phyloP scores from a whole-genome alignment of 2,797 vertebrate genomes.

The Emydoidea blandingii region DNA sequence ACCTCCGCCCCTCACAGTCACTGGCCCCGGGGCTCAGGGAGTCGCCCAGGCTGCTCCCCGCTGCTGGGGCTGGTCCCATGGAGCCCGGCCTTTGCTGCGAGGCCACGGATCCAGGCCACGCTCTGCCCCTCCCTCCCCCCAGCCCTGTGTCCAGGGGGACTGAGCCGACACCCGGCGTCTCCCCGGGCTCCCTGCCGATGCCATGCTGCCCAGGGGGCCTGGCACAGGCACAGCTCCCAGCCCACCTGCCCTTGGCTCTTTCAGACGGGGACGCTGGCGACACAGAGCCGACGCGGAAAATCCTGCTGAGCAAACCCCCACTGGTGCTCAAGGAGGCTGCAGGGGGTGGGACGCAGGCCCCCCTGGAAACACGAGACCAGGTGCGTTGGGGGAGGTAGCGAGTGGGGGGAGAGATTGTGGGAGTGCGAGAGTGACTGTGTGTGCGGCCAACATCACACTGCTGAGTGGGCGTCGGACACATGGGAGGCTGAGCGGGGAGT shows the following conservation, averaged over 20 bases:
- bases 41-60: not conserved
- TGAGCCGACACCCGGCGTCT: not conserved
- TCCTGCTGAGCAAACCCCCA: constrained; percentile 38
- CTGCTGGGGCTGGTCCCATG: not conserved
- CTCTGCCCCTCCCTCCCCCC: no score
- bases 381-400: not conserved
- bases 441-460: not conserved
- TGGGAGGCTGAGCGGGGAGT: not conserved
- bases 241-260: not conserved
- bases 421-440: not conserved
- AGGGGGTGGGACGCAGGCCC: not conserved
- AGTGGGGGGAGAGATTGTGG: not conserved
- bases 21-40: not conserved
- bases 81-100: not conserved
- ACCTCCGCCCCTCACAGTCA: not conserved
- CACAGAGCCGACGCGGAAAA: not conserved
- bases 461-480: not conserved
- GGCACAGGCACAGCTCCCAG: not conserved
- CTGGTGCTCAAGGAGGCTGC: not conserved
- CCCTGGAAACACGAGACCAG: not conserved
- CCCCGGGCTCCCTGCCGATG: not conserved
- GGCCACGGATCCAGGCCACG: not conserved
- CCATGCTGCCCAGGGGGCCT: not conserved
- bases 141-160: not conserved
- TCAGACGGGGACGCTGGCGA: not conserved